Evolutionary conservation across 1,140 invertebrate genomes (phyloP).

Genomic region (Aphidius gifuensis): DNA sequence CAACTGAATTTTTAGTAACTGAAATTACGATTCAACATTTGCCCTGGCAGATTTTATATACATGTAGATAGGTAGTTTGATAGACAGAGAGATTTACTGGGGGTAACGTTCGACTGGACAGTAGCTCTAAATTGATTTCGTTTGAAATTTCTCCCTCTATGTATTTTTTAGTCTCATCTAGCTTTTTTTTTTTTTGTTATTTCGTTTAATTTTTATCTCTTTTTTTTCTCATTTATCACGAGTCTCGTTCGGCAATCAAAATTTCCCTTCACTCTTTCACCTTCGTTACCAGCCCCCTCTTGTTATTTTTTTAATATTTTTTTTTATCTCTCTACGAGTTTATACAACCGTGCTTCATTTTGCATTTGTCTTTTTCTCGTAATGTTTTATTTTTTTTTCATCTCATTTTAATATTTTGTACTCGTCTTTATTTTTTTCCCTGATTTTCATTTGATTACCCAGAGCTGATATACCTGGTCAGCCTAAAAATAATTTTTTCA

Average conservation of each 20-base stretch:
- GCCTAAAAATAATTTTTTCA: background rate
- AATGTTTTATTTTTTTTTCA: no score
- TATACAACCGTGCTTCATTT: background rate
- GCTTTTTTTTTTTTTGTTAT: slow-evolving; percentile 9
- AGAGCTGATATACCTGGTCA: background rate
- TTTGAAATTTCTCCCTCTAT: slow-evolving; percentile 42
- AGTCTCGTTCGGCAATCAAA: background rate
- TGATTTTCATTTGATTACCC: background rate
- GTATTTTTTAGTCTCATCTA: slow-evolving; percentile 3
- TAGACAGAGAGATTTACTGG: slow-evolving; percentile 13
- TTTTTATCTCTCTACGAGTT: slow-evolving; percentile 4
- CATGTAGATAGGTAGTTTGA: background rate
- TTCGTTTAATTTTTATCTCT: slow-evolving; percentile 4
- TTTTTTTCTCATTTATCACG: slow-evolving; percentile 11
- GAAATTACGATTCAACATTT: slow-evolving; percentile 54
- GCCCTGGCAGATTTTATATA: slow-evolving; percentile 29
- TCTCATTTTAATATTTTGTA: slow-evolving; percentile 14
- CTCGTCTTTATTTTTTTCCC: background rate
- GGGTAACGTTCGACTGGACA: slow-evolving; percentile 51
- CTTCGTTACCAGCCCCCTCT: background rate
- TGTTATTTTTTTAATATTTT: slow-evolving; percentile 1
- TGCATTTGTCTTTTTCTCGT: no score
- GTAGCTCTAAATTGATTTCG: slow-evolving; percentile 54
- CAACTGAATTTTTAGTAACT: slow-evolving; percentile 25
- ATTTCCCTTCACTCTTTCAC: slow-evolving; percentile 10